Base-by-base conservation (phyloP, 2,888 invertebrate genomes). In the Polyommatus iphigenia region DNA sequence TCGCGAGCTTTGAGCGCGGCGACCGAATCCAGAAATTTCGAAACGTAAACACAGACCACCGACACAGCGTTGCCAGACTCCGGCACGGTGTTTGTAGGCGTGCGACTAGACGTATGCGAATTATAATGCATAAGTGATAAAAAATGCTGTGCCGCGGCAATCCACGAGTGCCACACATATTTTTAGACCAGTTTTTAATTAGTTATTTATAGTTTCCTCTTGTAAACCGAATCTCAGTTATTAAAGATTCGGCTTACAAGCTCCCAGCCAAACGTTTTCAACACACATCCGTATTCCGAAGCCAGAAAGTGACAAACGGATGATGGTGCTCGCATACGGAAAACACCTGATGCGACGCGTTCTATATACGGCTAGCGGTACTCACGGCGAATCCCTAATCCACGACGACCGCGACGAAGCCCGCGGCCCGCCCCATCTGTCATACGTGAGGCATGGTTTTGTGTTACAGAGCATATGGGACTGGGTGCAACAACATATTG, bases 301-400 rank as follows among this genome's bases (percentile, higher is more conserved):
- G 67, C 67, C 67, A 67, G 46, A 67, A 15, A 10, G 46, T 73
- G 46, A 73, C 73, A 46, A n/a, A 67, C 29, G 20, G 15, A 46
- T 72, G 72, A 59, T 36, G 62, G 62, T 24, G 18, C 32, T 7
- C 29, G 41, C n/a, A 15, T 59, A 24, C n/a, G 36, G 73, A 46
- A 50, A 29, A 54, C 67, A 41, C 67, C 62, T 62, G 76, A 41
- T 54, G 54, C 59, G 59, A 57, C 41, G 62, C 62, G 46, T 62
- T 62, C 59, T 67, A 67, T 76, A 77, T 77, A 71, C 77, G 80
- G 73, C 62, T 59, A 79, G 77, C 78, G 78, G 77, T 77, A 59
- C 72, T 78, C 72, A 79, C 77, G 67, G 71, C 78, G 81, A 81
- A 81, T 81, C 75, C 75, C 75, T 79, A 81, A 81, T 81, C 76